Conservation (phyloP, 2,113 vertebrate genomes). For the Cygnus atratus region DNA sequence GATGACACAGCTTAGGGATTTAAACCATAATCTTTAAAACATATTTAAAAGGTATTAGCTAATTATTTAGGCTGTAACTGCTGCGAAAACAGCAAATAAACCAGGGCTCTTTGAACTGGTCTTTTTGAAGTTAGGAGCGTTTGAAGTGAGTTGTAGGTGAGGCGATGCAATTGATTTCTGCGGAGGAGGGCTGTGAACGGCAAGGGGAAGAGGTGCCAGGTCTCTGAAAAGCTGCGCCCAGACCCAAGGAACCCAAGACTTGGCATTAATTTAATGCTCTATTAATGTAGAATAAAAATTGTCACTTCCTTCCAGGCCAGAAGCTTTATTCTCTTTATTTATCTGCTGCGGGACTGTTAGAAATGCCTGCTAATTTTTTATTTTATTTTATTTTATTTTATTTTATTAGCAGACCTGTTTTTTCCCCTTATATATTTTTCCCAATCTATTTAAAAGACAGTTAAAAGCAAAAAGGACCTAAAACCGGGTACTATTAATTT, state of each 20-base stretch:
- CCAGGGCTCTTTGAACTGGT: constrained; percentile 7
- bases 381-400: neutral
- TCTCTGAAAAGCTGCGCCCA: too few species aligned
- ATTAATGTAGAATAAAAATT: neutral
- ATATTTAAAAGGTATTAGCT: constrained; percentile 62
- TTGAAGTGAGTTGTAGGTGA: constrained; percentile 36
- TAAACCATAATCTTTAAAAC: constrained; percentile 50
- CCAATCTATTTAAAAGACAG: neutral
- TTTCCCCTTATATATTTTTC: neutral
- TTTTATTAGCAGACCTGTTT: neutral
- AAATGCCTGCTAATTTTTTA: neutral
- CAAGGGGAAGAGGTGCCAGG: neutral
- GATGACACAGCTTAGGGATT: constrained; percentile 50
- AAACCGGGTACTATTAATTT: neutral
- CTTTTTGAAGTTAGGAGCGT: constrained; percentile 10
- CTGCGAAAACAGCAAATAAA: constrained; percentile 32
- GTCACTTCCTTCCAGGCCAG: neutral
- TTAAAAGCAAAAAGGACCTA: neutral
- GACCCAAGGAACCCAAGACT: neutral
- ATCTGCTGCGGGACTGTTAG: neutral
- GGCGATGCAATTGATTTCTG: neutral
- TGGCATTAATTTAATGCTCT: neutral
- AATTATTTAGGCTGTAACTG: constrained; percentile 46
- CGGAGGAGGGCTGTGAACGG: neutral
- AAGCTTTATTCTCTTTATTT: neutral